Evolutionary conservation across 2,797 vertebrate species (phyloP).

Genomic region (Molossus molossus): DNA sequence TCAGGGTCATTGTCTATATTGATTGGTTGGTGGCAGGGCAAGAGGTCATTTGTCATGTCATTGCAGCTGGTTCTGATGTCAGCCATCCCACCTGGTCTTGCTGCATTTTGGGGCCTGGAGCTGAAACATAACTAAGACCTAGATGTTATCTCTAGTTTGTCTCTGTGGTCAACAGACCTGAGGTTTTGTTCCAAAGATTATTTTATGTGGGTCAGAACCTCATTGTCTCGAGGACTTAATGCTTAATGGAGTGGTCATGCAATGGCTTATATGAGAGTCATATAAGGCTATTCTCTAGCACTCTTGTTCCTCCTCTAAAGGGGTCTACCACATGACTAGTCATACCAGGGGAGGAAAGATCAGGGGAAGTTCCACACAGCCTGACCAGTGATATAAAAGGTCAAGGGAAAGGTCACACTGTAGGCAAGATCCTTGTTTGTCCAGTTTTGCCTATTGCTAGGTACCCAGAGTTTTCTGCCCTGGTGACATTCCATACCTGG

Average conservation of each 20-base stretch:
- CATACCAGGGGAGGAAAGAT: background rate
- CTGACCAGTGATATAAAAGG: background rate
- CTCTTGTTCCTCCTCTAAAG: background rate
- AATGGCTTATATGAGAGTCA: background rate
- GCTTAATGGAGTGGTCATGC: background rate
- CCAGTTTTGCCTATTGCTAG: background rate
- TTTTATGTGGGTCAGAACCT: background rate
- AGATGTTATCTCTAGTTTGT: background rate
- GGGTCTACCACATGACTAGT: background rate
- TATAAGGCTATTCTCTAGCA: background rate
- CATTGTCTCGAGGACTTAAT: background rate
- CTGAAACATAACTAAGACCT: background rate
- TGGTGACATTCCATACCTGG: background rate
- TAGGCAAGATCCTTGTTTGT: background rate
- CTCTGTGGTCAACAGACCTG: background rate
- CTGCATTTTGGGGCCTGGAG: background rate
- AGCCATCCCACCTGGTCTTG: background rate
- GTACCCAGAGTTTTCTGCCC: background rate
- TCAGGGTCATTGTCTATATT: background rate
- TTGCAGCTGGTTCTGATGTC: background rate
- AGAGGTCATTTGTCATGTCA: background rate
- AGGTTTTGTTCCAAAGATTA: background rate
- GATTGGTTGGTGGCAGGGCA: background rate
- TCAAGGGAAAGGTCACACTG: background rate
- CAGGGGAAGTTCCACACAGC: background rate